These are phyloP conservation scores for Perca fluviatilis DNA, from an alignment of 2,113 vertebrate species.

Conservation along the genomic window DNA sequence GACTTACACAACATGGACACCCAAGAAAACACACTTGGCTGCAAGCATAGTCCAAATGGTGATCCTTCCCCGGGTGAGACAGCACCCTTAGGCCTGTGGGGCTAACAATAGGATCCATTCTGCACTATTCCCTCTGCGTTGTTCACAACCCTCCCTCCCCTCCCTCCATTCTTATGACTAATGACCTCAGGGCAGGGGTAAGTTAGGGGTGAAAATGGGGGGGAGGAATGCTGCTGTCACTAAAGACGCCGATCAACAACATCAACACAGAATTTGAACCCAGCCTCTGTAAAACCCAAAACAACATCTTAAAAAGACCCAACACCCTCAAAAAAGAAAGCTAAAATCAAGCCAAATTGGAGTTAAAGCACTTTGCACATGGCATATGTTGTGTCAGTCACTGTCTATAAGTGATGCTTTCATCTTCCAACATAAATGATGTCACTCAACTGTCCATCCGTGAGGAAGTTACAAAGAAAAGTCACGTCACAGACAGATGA, in stretches of 20 bases:
- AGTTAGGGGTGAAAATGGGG: constrained; percentile 65
- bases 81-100: constrained; percentile 69
- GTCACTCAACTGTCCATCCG: background rate
- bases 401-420: constrained; percentile 17
- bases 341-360: background rate
- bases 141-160: constrained; percentile 46
- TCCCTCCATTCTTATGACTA: constrained; percentile 55
- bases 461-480: constrained; percentile 33
- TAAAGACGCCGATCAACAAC: constrained; percentile 50
- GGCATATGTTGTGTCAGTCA: constrained; percentile 30
- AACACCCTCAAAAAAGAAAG: background rate
- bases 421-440: constrained; percentile 10
- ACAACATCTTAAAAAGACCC: constrained; percentile 1
- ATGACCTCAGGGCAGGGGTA: constrained; percentile 70
- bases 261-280: constrained; percentile 30
- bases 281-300: background rate
- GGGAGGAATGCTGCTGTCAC: constrained; percentile 24
- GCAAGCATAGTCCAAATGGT: constrained; percentile 58
- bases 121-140: constrained; percentile 49
- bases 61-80: constrained; percentile 64
- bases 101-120: constrained; percentile 79
- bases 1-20: constrained; percentile 24
- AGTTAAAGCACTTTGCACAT: background rate
- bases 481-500: constrained; percentile 55
- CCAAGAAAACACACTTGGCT: constrained; percentile 57